Percentiles rank a stretch among this genome's conserved stretches.
Evolutionary conservation across 2,113 vertebrate species (phyloP).

Genomic region (Pristiophorus japonicus): DNA sequence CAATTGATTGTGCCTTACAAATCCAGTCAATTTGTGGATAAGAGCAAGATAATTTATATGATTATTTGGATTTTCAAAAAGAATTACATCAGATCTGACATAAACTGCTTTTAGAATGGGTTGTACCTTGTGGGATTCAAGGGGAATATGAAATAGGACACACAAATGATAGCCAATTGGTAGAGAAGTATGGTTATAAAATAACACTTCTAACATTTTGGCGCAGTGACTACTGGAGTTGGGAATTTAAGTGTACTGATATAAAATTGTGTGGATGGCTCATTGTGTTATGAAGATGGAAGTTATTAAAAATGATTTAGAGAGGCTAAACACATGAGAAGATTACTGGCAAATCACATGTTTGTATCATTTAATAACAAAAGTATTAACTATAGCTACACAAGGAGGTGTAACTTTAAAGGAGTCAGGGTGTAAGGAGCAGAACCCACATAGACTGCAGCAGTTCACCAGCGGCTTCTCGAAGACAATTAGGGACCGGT

Average conservation of each 20-base stretch:
- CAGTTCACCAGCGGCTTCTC: too few species aligned
- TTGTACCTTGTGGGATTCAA: neutral
- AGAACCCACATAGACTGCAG: neutral
- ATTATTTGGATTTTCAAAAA: conserved; percentile 14
- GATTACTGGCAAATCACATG: neutral
- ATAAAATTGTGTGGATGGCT: neutral
- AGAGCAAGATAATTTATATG: neutral
- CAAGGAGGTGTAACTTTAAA: neutral
- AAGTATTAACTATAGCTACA: neutral
- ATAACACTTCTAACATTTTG: neutral
- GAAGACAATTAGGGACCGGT: too few species aligned
- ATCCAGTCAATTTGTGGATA: neutral
- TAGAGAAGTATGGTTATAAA: conserved; percentile 10
- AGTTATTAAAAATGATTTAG: neutral
- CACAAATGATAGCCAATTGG: neutral
- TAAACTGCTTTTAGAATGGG: neutral
- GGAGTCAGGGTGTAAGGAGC: neutral
- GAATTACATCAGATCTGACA: neutral
- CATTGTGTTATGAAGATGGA: neutral
- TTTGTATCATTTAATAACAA: neutral
- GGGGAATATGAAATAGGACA: conserved; percentile 7
- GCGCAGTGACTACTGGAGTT: neutral
- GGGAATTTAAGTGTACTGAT: neutral
- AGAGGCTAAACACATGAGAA: neutral
- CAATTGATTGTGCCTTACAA: neutral